Percentiles rank a stretch among this genome's conserved stretches.
These are phyloP conservation scores for Herpailurus yagouaroundi DNA, from an alignment of 2,113 vertebrate species.

Conservation along the genomic window DNA sequence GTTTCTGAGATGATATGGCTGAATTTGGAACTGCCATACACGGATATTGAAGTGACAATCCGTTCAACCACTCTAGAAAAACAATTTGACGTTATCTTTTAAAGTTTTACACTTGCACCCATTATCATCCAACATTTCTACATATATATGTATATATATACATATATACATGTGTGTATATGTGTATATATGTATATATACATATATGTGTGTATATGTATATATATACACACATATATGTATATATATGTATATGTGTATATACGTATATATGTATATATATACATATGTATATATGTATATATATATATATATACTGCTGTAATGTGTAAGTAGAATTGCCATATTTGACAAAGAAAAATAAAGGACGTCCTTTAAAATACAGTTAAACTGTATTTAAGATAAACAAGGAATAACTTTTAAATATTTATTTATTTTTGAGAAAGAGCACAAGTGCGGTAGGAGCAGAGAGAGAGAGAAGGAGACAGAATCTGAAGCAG, in stretches of 20 bases:
- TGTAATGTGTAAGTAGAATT: neutral
- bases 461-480: no score
- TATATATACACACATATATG: no score
- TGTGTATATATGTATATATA: no score
- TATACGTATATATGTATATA: no score
- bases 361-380: neutral
- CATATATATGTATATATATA: neutral
- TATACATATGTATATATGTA: fast-evolving
- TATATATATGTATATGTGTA: no score
- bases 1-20: neutral
- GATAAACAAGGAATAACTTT: neutral
- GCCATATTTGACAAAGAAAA: neutral
- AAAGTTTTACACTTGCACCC: neutral
- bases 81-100: neutral
- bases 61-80: neutral
- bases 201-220: no score
- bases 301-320: neutral
- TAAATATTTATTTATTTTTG: neutral
- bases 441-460: no score
- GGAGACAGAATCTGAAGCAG: no score
- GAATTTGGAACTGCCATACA: neutral
- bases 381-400: neutral
- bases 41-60: neutral
- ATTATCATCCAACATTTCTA: neutral
- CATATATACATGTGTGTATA: no score